Evolutionary conservation across 2,888 invertebrate species (phyloP).

Genomic region (Volucella zonaria): DNA sequence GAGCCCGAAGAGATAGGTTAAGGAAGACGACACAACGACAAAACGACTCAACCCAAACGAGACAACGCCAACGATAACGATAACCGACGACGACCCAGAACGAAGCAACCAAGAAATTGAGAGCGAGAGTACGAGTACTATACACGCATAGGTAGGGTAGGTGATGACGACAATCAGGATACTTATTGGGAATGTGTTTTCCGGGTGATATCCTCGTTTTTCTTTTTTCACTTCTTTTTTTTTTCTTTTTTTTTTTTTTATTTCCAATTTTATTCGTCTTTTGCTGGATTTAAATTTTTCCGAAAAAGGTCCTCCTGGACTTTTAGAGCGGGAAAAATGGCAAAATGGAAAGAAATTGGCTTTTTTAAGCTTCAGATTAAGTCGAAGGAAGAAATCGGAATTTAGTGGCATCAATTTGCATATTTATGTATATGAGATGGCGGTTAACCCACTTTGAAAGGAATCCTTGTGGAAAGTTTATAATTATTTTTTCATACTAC

Average conservation of each 20-base stretch:
- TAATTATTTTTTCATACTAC: constrained; percentile 50
- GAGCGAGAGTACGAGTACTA: no score
- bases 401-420: constrained; percentile 70
- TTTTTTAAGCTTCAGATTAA: constrained; percentile 66
- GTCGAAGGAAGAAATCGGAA: constrained; percentile 52
- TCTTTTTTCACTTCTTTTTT: background rate
- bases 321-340: constrained; percentile 1
- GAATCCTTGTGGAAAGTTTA: constrained; percentile 56
- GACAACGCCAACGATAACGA: constrained; percentile 5
- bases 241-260: no score
- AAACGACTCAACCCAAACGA: no score
- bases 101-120: no score
- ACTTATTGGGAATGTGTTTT: constrained; percentile 59
- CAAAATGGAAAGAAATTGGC: constrained; percentile 68
- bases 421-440: constrained; percentile 55
- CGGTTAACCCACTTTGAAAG: constrained; percentile 64
- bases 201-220: constrained; percentile 33
- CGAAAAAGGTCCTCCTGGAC: constrained; percentile 35
- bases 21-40: constrained; percentile 25
- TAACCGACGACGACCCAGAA: background rate
- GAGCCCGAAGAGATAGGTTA: constrained; percentile 46
- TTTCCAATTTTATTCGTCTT: constrained; percentile 21
- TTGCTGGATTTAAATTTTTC: constrained; percentile 50
- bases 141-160: constrained; percentile 7
- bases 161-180: constrained; percentile 66